These are phyloP conservation scores for Acinonyx jubatus DNA, from an alignment of 2,113 vertebrate genomes.

Conservation along the genomic window DNA sequence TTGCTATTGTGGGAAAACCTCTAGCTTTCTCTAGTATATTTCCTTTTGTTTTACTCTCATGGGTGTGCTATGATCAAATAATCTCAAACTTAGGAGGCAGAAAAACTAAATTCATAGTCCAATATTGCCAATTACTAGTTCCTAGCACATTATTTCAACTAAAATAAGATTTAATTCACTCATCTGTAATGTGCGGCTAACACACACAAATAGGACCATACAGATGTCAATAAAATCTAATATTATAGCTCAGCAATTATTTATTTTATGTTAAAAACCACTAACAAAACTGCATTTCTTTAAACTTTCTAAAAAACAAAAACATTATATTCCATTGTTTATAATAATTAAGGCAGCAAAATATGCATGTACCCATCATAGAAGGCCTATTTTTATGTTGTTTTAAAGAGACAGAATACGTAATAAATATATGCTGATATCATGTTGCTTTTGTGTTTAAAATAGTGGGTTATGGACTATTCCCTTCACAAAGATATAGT, in stretches of 20 bases:
- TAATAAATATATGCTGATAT: not conserved
- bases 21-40: not conserved
- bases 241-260: not conserved
- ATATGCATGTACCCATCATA: not conserved
- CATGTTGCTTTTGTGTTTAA: not conserved
- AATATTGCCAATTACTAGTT: not conserved
- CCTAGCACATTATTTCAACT: not conserved
- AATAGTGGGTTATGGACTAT: not conserved
- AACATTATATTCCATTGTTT: not conserved
- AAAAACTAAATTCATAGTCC: not conserved
- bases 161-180: not conserved
- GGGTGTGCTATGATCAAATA: not conserved
- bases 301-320: not conserved
- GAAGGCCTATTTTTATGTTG: not conserved
- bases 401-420: not conserved
- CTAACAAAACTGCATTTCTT: not conserved
- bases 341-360: not conserved
- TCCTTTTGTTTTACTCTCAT: not conserved
- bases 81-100: not conserved
- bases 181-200: not conserved
- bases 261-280: not conserved
- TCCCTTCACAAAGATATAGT: not conserved
- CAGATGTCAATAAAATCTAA: not conserved
- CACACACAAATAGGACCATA: not conserved
- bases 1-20: not conserved